Base-by-base conservation (phyloP, 2,113 vertebrate genomes). In the Coregonus clupeaformis region DNA sequence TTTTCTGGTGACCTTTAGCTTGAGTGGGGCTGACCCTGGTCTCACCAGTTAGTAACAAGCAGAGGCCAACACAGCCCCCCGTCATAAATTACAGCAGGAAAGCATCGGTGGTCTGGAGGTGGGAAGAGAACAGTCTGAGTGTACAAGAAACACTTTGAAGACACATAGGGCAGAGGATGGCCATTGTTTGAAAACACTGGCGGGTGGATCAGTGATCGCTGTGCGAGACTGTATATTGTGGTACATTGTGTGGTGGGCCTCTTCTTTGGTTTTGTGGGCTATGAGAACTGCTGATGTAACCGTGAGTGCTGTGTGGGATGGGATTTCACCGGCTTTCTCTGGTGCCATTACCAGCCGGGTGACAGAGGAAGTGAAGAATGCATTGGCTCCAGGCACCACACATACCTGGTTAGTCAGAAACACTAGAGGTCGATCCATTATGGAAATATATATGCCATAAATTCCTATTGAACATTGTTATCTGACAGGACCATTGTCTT, bases 241-340 rank as follows among this genome's bases (percentile, higher is more conserved):
- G 76, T 77, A 82, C 82, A 87, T 88, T 91, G 90, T 87, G 85
- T 88, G 81, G 84, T 85, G 80, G 86, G 74, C 78, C 83, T 86
- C 87, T 88, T 90, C 82, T 80, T 74, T 69, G 83, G 85, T 83
- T 90, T 89, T 88, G 86, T 86, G 88, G 88, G 87, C 88, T 83
- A 82, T 90, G 88, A 90, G 88, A 90, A 87, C 75, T 87, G 89
- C 90, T 92, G 91, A 92, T 82, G 89, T 92, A 89, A 90, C 80
- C 45, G 60, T 72, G 77, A 87, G 82, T 25, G 82, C 83, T 20
- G 12, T 80, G 86, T 74, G 47, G 88, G 88, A 92, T 92, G 91
- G 88, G 90, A 88, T 91, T 92, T 90, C 90, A 90, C 67, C 27
- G 65, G 79, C 81, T 88, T 86, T 90, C 86, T 91, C 80, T 83